Evolutionary conservation across 2,888 invertebrate genomes (phyloP).

Genomic region (Lepeophtheirus nordmannii): DNA sequence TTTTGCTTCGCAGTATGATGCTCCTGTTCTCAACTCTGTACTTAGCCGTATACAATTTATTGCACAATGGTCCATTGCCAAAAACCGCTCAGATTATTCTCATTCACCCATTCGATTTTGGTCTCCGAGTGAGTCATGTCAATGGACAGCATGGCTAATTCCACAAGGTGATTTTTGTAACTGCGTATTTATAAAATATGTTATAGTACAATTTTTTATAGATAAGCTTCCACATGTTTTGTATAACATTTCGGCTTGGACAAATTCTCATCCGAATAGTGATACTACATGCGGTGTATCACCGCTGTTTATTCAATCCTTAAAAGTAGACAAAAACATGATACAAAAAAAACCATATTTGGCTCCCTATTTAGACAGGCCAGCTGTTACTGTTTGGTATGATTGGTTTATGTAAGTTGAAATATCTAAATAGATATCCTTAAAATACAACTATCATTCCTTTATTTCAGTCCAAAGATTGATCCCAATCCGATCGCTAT

Average conservation of each 20-base stretch:
- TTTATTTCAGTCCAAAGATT: conserved; percentile 5
- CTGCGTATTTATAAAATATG: no score
- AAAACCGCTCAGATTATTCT: conserved; percentile 10
- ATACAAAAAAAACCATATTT: not conserved
- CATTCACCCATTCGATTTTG: conserved; percentile 8
- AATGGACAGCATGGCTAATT: conserved; percentile 11
- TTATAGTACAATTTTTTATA: not conserved
- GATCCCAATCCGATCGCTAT: conserved; percentile 7
- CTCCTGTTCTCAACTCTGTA: conserved; percentile 3
- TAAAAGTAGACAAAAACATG: not conserved
- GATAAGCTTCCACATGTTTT: not conserved
- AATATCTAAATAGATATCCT: not conserved
- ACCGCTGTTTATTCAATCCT: not conserved
- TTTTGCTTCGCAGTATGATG: not conserved
- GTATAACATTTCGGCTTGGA: not conserved
- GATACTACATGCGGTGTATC: not conserved
- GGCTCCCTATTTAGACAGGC: conserved; percentile 9
- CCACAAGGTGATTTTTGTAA: not conserved
- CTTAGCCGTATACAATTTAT: conserved; percentile 19
- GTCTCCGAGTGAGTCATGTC: not conserved
- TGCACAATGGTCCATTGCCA: conserved; percentile 15
- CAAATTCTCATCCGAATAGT: not conserved
- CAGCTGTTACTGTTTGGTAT: conserved; percentile 3
- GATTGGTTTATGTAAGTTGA: conserved; percentile 18
- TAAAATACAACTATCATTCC: not conserved